These are phyloP conservation scores for Plusia festucae DNA, from an alignment of 2,888 invertebrate genomes.

Conservation along the genomic window DNA sequence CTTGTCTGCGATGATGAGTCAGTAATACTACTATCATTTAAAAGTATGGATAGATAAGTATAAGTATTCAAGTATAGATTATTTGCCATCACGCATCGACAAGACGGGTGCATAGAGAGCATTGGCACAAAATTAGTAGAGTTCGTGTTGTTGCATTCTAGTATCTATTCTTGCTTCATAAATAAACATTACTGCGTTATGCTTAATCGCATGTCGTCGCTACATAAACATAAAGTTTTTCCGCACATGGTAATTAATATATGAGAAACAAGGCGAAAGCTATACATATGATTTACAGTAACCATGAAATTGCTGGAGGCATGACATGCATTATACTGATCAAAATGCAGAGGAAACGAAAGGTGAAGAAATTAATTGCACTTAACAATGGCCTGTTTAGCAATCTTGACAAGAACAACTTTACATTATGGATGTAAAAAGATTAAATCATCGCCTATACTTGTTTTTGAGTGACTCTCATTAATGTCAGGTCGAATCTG, in stretches of 20 bases:
- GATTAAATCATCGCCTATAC: slow-evolving; percentile 50
- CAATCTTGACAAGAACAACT: slow-evolving; percentile 40
- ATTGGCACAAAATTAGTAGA: slow-evolving; percentile 1
- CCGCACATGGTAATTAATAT: slow-evolving; percentile 37
- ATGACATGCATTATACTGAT: slow-evolving; percentile 36
- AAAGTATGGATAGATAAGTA: too few species aligned
- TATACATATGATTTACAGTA: slow-evolving; percentile 38
- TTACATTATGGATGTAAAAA: slow-evolving; percentile 45
- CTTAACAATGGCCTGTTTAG: slow-evolving; percentile 48
- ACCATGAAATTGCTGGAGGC: slow-evolving; percentile 21
- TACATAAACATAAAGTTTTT: slow-evolving; percentile 41
- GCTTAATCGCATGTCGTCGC: slow-evolving; percentile 37
- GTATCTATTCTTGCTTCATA: slow-evolving; percentile 9
- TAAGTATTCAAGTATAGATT: too few species aligned
- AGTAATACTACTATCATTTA: too few species aligned
- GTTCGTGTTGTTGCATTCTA: neutral
- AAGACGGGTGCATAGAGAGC: neutral
- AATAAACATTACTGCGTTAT: slow-evolving; percentile 24
- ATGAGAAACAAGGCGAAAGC: slow-evolving; percentile 46
- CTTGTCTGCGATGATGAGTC: too few species aligned
- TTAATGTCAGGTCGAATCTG: slow-evolving; percentile 54
- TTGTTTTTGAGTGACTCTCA: slow-evolving; percentile 52
- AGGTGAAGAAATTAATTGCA: slow-evolving; percentile 46
- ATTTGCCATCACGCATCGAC: too few species aligned
- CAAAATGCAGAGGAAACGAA: slow-evolving; percentile 42